phyloP scores from a whole-genome alignment of 2,797 vertebrate genomes.

The Ptychobarbus kaznakovi region DNA sequence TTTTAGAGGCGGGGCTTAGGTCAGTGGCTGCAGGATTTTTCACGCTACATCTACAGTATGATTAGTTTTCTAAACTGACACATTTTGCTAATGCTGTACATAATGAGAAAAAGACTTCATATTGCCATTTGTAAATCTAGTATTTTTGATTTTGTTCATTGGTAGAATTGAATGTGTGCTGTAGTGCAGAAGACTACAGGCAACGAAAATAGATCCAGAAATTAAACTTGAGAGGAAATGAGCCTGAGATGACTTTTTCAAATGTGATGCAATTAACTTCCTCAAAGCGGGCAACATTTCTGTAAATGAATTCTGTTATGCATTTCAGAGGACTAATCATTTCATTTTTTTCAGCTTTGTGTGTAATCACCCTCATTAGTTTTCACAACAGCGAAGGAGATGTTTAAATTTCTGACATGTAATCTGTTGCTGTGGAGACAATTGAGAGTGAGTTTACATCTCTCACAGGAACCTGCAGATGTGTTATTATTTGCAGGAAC shows the following conservation, averaged over 20 bases:
- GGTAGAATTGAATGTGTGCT: not conserved
- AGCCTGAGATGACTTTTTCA: conserved; percentile 29
- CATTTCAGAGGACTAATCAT: conserved; percentile 41
- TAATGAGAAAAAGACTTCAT: not conserved
- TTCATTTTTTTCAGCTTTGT: conserved; percentile 23
- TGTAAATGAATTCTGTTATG: conserved; percentile 41
- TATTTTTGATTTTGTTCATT: not conserved
- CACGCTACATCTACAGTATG: not conserved
- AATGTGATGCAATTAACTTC: conserved; percentile 40
- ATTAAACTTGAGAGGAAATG: conserved; percentile 25
- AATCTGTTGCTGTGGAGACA: conserved; percentile 48
- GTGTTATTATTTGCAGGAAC: conserved; percentile 43
- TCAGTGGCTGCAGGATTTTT: not conserved
- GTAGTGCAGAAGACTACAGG: not conserved
- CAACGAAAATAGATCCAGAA: not conserved
- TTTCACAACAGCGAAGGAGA: conserved; percentile 37
- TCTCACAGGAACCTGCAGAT: conserved; percentile 38
- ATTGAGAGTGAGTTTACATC: conserved; percentile 15
- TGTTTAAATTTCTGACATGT: conserved; percentile 40
- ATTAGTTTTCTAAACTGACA: not conserved
- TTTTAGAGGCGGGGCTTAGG: not conserved
- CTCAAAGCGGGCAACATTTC: not conserved
- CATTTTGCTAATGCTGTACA: not conserved
- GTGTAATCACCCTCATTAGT: conserved; percentile 49
- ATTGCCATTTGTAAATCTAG: too few species aligned